Evolutionary conservation across 2,797 vertebrate genomes (phyloP), one percentile per base, ranked within the genome.

Genomic region (Parauchenoglanis ngamensis): DNA sequence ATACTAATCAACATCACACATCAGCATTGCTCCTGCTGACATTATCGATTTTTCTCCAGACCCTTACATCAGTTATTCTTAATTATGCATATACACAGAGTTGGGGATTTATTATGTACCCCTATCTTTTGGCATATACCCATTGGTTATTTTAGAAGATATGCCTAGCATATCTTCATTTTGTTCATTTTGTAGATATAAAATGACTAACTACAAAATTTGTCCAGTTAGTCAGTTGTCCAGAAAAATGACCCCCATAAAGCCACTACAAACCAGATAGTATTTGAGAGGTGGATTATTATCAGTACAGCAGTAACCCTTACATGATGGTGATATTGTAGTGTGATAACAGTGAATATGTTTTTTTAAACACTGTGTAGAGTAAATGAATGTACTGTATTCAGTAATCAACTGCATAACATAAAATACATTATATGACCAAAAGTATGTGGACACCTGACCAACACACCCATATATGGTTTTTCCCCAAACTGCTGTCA

Each of bases 1-100:
- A 91, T 76, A 89, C 86, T 83, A 88, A 87, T 87, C 73, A 91
- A 88, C 91, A 90, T 85, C 61, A 85, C 94, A 93, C 93, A 89
- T 90, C 92, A 75, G 28, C 89, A 85, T 89, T 91, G 81, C 92
- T 93, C 93, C 93, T 92, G 87, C 90, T 94, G 93, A 92, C 93
- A 92, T 91, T 88, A 78, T 86, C 90, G 83, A 87, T 94, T 93
- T 94, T 94, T 91, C 85, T 76, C 82, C 23, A 52, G 88, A 91
- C 80, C 91, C 90, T 89, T 87, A 52, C 40, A 95, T 94, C 93
- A 94, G 94, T 95, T 94, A 94, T 92, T 13, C 89, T 65, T 93
- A 94, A 94, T 91, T 92, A 94, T 92, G 91, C 79, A 13, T n/a
- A 52, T 23, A 68, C 19, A 57, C 63, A 83, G 5, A 72, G 76